These are phyloP conservation scores for Microctenopoma lineatum DNA, from an alignment of 2,797 vertebrate genomes.

Conservation along the genomic window DNA sequence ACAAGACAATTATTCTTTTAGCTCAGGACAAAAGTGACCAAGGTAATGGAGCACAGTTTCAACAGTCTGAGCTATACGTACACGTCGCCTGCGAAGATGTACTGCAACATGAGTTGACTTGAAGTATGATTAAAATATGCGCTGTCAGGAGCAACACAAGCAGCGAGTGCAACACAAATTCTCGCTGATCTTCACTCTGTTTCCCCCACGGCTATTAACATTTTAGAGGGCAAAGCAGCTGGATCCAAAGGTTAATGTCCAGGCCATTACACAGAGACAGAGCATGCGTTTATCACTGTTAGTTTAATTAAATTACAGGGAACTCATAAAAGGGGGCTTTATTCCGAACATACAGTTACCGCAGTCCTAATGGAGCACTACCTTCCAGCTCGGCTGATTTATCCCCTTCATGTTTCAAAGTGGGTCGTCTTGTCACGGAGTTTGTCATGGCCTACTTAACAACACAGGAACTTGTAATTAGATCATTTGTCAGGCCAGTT, in stretches of 20 bases:
- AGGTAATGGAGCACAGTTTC: constrained; percentile 18
- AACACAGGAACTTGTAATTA: constrained; percentile 66
- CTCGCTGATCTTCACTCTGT: constrained; percentile 14
- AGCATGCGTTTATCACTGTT: constrained; percentile 72
- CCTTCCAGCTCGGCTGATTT: constrained; percentile 71
- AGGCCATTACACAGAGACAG: constrained; percentile 70
- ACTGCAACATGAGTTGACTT: constrained; percentile 38
- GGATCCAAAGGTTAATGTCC: constrained; percentile 80
- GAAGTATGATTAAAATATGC: constrained; percentile 44
- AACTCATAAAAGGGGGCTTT: constrained; percentile 71
- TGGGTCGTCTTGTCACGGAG: constrained; percentile 67
- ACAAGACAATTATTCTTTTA: constrained; percentile 73
- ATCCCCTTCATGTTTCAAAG: constrained; percentile 65
- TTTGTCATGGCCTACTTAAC: constrained; percentile 78
- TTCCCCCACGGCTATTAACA: constrained; percentile 61
- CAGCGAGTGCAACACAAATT: constrained; percentile 38
- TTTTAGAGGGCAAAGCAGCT: constrained; percentile 73
- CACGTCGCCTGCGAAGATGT: constrained; percentile 22
- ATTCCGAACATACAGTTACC: constrained; percentile 65
- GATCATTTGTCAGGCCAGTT: constrained; percentile 68
- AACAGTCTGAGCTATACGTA: constrained; percentile 10
- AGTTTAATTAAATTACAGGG: constrained; percentile 81
- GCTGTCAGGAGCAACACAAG: constrained; percentile 41
- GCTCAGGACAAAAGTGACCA: constrained; percentile 48
- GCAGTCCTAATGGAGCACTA: constrained; percentile 66